Evolutionary conservation across 1,140 invertebrate genomes (phyloP).

Genomic region (Drosophila repletoides): DNA sequence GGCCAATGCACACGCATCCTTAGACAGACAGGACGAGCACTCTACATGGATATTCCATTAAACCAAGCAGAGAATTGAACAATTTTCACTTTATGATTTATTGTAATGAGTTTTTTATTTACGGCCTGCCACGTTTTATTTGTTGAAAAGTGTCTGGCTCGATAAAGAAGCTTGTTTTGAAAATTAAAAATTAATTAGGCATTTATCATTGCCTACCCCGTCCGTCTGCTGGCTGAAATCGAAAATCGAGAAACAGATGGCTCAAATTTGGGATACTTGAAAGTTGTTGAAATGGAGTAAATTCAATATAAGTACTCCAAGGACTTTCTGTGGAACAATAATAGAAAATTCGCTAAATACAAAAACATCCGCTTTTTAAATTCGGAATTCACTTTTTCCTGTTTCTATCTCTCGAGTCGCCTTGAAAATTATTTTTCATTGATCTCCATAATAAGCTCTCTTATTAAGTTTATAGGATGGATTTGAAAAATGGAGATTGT

Average conservation of each 20-base stretch:
- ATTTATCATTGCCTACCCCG: conserved; percentile 58
- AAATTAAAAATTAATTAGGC: conserved; percentile 82
- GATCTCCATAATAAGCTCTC: no score
- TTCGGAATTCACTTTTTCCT: no score
- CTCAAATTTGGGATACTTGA: not conserved
- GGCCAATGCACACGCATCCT: conserved; percentile 46
- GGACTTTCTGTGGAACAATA: no score
- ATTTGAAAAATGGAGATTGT: no score
- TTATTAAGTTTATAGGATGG: no score
- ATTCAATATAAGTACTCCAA: no score
- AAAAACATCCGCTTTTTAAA: no score
- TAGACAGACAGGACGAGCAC: conserved; percentile 45
- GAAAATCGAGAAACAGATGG: conserved; percentile 29
- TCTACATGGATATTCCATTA: conserved; percentile 75
- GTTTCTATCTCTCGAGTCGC: no score
- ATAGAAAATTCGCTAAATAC: no score
- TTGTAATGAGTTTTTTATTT: conserved; percentile 79
- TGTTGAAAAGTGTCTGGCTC: conserved; percentile 43
- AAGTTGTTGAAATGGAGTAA: not conserved
- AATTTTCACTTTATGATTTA: conserved; percentile 77
- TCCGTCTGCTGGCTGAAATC: not conserved
- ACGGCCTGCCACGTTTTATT: conserved; percentile 37
- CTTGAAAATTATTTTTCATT: no score
- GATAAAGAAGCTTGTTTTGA: conserved; percentile 48
- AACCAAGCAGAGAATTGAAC: conserved; percentile 59